These are phyloP conservation scores for Cryptoblepharus egeriae DNA, from an alignment of 2,797 vertebrate genomes.

Conservation along the genomic window DNA sequence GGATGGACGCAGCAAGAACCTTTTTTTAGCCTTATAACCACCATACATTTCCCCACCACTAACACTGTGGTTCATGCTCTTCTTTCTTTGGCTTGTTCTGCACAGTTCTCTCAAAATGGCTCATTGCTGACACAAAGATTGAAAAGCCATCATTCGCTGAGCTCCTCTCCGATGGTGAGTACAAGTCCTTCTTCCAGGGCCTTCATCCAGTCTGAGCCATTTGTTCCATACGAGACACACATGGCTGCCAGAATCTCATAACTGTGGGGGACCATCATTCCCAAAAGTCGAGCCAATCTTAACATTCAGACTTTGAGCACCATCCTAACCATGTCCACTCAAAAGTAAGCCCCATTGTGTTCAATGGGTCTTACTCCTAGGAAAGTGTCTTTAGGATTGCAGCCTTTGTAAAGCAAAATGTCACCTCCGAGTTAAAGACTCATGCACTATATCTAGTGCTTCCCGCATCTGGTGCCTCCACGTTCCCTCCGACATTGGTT, in stretches of 20 bases:
- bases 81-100: slow-evolving; percentile 13
- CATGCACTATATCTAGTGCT: no score
- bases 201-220: not conserved
- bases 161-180: slow-evolving; percentile 58
- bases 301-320: not conserved
- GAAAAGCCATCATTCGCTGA: not conserved
- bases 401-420: no score
- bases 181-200: slow-evolving; percentile 33
- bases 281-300: slow-evolving; percentile 38
- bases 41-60: not conserved
- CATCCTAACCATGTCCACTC: no score
- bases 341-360: no score
- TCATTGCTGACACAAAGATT: fast-evolving
- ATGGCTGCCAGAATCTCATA: slow-evolving; percentile 61
- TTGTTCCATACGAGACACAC: slow-evolving; percentile 50
- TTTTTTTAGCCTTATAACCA: not conserved
- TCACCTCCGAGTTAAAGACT: no score
- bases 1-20: not conserved
- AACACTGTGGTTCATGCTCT: not conserved
- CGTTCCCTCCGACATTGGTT: not conserved
- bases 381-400: no score
- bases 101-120: slow-evolving; percentile 48
- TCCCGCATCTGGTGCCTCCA: no score
- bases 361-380: no score
- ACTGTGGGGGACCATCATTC: slow-evolving; percentile 61